Base-by-base conservation (phyloP, 1,140 invertebrate genomes). In the Nilaparvata lugens region DNA sequence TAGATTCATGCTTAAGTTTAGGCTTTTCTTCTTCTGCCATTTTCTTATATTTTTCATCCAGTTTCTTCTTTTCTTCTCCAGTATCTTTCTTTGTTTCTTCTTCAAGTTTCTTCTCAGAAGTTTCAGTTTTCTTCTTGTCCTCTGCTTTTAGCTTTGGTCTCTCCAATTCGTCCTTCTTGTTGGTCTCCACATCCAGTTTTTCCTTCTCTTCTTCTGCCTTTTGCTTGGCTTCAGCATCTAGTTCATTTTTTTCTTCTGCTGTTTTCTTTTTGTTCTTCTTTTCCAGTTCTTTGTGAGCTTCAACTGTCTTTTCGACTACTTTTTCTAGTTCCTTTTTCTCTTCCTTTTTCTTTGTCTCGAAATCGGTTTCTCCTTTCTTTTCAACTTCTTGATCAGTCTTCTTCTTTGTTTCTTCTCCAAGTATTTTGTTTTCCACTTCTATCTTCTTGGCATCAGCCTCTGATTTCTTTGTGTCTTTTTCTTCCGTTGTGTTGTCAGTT, bases 391-490 rank as follows among this genome's bases (percentile, higher is more conserved):
- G 40, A 57, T 45, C 58, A 53, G 53, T 55, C 64, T 59, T 54
- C 14, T 58, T 48, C 48, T 14, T 21, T 43, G 58, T 58, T 16
- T 64, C 16, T 21, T 55, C 38, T 14, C 58, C 54, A 18, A 52
- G 53, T 40, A 57, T 52, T 14, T 62, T 54, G 28, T 61, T 43
- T 35, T 51, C 56, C 38, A 65, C 63, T 23, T 62, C 58, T 42
- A 57, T 62, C 62, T 65, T 62, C 35, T 67, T 55, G 9, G 31
- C 31, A 4, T 11, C 31, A 11, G 63, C 67, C 51, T 43, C 64
- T 61, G 61, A 63, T 59, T 51, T 66, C 58, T 64, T 70, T 56
- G 52, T 61, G 60, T 60, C 64, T 63, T 62, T 64, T 54, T 61
- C 45, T 67, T 64, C 60, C 64, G 62, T 64, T 69, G 60, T 61